Percentiles rank a stretch among this genome's conserved stretches.
phyloP scores from a whole-genome alignment of 1,140 invertebrate species.

The Heliconius hermathena region DNA sequence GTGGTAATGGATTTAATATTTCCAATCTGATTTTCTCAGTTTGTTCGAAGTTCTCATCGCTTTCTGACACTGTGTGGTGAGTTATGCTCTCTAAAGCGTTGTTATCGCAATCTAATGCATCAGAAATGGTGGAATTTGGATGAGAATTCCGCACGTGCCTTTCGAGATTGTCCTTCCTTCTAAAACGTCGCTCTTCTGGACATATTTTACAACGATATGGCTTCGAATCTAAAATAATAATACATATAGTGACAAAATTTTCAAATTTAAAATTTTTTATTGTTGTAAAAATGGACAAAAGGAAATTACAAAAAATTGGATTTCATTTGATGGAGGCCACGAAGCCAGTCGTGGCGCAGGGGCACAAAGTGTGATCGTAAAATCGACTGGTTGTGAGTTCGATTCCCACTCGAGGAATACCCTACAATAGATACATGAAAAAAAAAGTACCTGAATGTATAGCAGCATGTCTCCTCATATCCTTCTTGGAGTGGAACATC shows the following conservation, averaged over 20 bases:
- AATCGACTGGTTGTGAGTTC: no score
- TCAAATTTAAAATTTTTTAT: neutral
- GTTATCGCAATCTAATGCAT: constrained; percentile 61
- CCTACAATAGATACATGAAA: no score
- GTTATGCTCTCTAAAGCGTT: constrained; percentile 50
- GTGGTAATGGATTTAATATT: constrained; percentile 62
- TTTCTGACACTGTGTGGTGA: constrained; percentile 25
- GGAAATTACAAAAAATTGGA: no score
- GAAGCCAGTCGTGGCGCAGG: no score
- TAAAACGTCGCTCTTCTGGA: constrained; percentile 76
- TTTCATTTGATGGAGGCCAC: no score
- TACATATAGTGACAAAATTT: neutral
- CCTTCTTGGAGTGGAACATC: constrained; percentile 82
- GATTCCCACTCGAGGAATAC: no score
- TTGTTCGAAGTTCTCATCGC: constrained; percentile 39
- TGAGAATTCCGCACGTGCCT: constrained; percentile 86
- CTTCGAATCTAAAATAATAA: constrained; percentile 74
- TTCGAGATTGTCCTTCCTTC: constrained; percentile 85
- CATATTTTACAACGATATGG: constrained; percentile 84
- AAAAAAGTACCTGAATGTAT: constrained; percentile 77
- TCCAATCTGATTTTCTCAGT: constrained; percentile 61
- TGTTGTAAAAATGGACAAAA: no score
- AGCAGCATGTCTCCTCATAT: constrained; percentile 80
- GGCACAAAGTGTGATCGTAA: no score
- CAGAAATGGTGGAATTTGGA: constrained; percentile 68